Conservation (phyloP, 2,797 vertebrate species). For the Manis javanica region DNA sequence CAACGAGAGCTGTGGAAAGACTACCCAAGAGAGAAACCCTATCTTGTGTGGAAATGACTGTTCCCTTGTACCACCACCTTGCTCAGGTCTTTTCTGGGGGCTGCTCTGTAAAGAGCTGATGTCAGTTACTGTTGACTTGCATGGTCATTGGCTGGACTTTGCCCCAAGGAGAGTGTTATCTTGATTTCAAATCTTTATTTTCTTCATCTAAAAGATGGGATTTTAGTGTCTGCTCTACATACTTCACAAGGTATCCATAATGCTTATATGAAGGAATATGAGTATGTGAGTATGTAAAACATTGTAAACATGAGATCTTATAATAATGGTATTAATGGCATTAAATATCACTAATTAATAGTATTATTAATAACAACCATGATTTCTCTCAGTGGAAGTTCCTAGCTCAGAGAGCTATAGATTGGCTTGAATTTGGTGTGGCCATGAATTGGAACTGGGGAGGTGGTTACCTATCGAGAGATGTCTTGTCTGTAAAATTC, state of each 20-base stretch:
- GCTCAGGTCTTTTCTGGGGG: background rate
- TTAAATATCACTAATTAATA: background rate
- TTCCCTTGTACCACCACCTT: background rate
- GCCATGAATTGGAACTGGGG: background rate
- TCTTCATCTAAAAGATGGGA: background rate
- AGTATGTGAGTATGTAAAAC: accelerated
- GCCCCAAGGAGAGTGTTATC: background rate
- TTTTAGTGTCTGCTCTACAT: background rate
- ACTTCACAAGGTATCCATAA: background rate
- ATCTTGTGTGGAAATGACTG: background rate
- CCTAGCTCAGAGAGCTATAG: background rate
- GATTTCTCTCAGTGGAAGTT: background rate
- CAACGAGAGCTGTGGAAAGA: background rate
- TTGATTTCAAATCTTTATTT: background rate
- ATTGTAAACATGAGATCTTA: background rate
- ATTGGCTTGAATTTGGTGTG: background rate
- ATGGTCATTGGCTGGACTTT: background rate
- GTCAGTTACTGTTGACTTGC: background rate
- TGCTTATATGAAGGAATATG: background rate
- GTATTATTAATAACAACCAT: background rate
- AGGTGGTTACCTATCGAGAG: background rate
- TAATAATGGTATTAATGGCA: background rate
- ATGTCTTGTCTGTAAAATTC: background rate
- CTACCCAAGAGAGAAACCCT: background rate
- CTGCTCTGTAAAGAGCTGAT: background rate